phyloP scores from a whole-genome alignment of 2,797 vertebrate genomes.

The Acanthopagrus latus region DNA sequence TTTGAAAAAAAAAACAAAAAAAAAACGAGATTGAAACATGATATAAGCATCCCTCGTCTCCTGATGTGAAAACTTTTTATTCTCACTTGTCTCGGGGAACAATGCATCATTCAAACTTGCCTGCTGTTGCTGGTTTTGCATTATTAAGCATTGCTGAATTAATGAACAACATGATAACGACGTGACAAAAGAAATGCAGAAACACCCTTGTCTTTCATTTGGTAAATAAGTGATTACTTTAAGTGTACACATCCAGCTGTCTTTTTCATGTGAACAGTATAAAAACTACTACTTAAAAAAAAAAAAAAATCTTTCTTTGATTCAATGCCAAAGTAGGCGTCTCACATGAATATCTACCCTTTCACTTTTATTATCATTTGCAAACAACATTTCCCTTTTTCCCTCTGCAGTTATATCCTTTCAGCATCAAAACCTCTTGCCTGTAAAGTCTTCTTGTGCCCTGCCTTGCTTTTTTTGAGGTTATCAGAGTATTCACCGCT shows the following conservation, averaged over 20 bases:
- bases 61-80: slow-evolving; percentile 7
- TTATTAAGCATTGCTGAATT: slow-evolving; percentile 13
- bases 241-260: background rate
- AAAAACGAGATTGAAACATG: background rate
- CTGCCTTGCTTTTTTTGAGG: background rate
- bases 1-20: background rate
- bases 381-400: slow-evolving; percentile 2
- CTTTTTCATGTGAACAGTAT: slow-evolving; percentile 4
- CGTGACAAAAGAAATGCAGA: background rate
- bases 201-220: slow-evolving; percentile 19
- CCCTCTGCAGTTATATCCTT: slow-evolving; percentile 3
- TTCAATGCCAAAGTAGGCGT: background rate
- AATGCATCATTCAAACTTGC: slow-evolving; percentile 17
- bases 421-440: slow-evolving; percentile 1
- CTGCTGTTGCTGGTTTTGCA: slow-evolving; percentile 16
- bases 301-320: slow-evolving; percentile 12
- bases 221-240: slow-evolving; percentile 4
- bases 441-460: slow-evolving; percentile 2
- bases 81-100: background rate
- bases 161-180: background rate
- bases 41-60: background rate
- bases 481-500: slow-evolving; percentile 13
- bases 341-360: slow-evolving; percentile 22
- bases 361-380: slow-evolving; percentile 31
- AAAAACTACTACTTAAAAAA: slow-evolving; percentile 1